Percentiles rank a stretch among this genome's conserved stretches.
Conservation (phyloP, 1,140 invertebrate genomes). For the Papilio machaon region DNA sequence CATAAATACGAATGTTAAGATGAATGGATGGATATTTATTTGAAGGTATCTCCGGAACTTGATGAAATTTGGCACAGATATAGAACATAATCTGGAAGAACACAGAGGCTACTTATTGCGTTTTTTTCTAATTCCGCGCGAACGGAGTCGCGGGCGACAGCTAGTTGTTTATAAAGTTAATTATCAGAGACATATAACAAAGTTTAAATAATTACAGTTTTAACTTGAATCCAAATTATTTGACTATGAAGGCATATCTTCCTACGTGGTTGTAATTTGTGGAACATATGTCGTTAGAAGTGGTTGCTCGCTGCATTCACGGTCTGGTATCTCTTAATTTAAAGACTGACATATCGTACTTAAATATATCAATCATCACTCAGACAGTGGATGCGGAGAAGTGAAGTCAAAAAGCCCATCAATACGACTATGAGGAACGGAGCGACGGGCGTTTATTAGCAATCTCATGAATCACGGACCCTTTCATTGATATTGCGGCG, state of each 20-base stretch:
- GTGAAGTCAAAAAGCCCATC: constrained; percentile 54
- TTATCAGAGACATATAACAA: not conserved
- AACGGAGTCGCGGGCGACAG: too few relatives aligned
- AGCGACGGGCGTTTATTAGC: constrained; percentile 52
- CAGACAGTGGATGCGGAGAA: not conserved
- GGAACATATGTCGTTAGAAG: not conserved
- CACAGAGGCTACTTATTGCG: too few relatives aligned
- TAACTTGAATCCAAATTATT: too few relatives aligned
- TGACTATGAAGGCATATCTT: too few relatives aligned
- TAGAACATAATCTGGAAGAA: too few relatives aligned
- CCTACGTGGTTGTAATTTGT: too few relatives aligned
- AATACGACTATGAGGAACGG: constrained; percentile 57
- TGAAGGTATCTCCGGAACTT: too few relatives aligned
- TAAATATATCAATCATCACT: not conserved
- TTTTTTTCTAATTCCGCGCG: too few relatives aligned
- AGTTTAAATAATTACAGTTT: too few relatives aligned
- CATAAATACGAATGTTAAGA: too few relatives aligned
- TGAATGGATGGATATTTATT: too few relatives aligned
- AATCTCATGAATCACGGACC: constrained; percentile 58
- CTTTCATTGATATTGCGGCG: constrained; percentile 53
- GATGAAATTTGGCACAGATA: too few relatives aligned
- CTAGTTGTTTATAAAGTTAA: not conserved
- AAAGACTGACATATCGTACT: not conserved
- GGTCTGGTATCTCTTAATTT: not conserved
- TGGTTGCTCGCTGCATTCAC: not conserved